phyloP scores from a whole-genome alignment of 2,797 vertebrate genomes.

The Sphenopsis melanotis region DNA sequence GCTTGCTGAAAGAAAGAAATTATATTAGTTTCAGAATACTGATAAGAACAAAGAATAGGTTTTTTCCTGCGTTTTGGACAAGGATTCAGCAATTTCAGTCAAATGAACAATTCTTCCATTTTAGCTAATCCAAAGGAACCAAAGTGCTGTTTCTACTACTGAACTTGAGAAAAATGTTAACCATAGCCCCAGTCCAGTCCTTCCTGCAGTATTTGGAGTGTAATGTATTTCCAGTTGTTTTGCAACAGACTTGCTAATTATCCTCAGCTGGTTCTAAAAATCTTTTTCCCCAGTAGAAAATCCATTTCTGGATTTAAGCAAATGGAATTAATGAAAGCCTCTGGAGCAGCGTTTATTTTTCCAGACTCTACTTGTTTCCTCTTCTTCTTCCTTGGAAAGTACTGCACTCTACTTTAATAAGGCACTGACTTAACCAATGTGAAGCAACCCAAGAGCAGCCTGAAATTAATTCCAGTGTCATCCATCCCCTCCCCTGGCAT shows the following conservation, averaged over 20 bases:
- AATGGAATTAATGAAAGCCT: not conserved
- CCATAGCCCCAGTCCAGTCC: too few species aligned
- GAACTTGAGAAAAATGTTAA: not conserved
- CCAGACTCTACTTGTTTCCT: not conserved
- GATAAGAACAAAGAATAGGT: not conserved
- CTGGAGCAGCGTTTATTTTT: not conserved
- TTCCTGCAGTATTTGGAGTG: not conserved
- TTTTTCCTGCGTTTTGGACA: not conserved
- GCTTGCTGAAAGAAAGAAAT: not conserved
- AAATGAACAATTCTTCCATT: not conserved
- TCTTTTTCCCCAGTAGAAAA: not conserved
- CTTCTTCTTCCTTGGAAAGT: not conserved
- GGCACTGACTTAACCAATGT: not conserved
- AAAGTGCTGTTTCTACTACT: not conserved
- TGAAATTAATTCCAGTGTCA: conserved; percentile 22
- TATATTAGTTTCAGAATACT: not conserved
- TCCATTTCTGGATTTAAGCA: not conserved
- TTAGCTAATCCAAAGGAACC: not conserved
- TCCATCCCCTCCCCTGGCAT: not conserved
- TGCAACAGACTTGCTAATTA: not conserved
- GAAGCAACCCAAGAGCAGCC: not conserved
- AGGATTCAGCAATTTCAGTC: not conserved
- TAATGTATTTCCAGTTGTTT: not conserved
- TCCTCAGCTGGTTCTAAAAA: not conserved
- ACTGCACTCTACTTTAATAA: not conserved